A percentile compares a stretch with the other conserved stretches of the same genome.
phyloP scores from a whole-genome alignment of 1,140 invertebrate genomes.

The Nixonia krombeini region DNA sequence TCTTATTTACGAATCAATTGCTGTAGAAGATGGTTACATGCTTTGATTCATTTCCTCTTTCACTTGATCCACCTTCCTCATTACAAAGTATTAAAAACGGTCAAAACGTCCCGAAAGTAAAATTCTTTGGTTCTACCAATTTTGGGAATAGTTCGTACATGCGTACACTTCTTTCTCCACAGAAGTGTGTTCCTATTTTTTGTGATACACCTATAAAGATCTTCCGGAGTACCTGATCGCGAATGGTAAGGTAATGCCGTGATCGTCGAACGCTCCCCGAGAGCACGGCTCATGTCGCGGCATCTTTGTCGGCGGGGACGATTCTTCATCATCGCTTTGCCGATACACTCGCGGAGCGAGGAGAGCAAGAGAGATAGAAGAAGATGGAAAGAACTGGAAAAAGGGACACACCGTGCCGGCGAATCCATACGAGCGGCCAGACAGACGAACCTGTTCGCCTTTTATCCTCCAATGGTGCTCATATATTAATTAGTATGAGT shows the following conservation, averaged over 20 bases:
- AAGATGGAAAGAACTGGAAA: conserved; percentile 11
- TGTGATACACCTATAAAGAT: conserved; percentile 54
- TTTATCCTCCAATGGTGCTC: conserved; percentile 55
- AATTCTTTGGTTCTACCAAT: too few species aligned
- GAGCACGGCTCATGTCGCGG: conserved; percentile 60
- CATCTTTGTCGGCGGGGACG: conserved; percentile 63
- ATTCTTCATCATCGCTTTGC: conserved; percentile 64
- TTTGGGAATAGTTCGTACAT: conserved; percentile 19
- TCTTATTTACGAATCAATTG: too few species aligned
- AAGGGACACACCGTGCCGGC: conserved; percentile 5
- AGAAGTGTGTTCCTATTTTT: conserved; percentile 50
- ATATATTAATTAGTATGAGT: conserved; percentile 66
- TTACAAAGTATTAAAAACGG: too few species aligned
- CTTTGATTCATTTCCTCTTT: too few species aligned
- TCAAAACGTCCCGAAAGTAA: too few species aligned
- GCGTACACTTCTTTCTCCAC: conserved; percentile 23
- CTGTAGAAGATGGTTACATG: too few species aligned
- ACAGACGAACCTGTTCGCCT: conserved; percentile 58
- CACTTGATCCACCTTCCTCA: too few species aligned
- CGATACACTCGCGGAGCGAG: conserved; percentile 47
- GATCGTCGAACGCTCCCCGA: conserved; percentile 40
- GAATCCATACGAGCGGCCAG: conserved; percentile 34
- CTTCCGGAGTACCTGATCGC: conserved; percentile 41
- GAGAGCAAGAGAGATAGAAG: conserved; percentile 16
- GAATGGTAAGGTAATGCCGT: conserved; percentile 31